Percentiles rank a stretch among this genome's conserved stretches.
Conservation (phyloP, 1,140 invertebrate genomes). For the Orussus abietinus region DNA sequence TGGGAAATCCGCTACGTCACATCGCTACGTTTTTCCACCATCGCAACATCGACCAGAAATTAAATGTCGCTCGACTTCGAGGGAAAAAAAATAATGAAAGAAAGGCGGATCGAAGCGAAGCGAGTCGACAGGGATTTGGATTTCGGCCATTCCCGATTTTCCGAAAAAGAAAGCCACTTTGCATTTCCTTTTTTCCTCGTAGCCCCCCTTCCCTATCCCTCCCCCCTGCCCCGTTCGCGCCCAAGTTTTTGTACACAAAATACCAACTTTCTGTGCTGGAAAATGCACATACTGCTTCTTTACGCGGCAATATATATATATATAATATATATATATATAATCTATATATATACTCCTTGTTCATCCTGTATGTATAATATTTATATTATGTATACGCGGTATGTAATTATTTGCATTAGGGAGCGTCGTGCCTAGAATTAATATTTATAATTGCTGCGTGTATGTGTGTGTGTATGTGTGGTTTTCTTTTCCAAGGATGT, state of each 20-base stretch:
- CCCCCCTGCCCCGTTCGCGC: too few species aligned
- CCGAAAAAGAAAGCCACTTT: neutral
- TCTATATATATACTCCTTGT: conserved; percentile 2
- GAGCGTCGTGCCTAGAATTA: conserved; percentile 30
- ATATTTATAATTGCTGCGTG: conserved; percentile 35
- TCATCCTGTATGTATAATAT: conserved; percentile 24
- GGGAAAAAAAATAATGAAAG: too few species aligned
- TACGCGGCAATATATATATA: conserved; percentile 15
- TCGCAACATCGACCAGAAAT: too few species aligned
- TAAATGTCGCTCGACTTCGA: too few species aligned
- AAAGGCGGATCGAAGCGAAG: too few species aligned
- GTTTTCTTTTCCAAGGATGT: too few species aligned
- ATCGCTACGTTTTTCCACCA: too few species aligned
- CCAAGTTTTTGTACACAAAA: conserved; percentile 49
- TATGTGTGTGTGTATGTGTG: conserved; percentile 27
- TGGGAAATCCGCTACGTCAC: too few species aligned
- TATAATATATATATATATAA: conserved; percentile 15
- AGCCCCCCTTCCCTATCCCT: too few species aligned
- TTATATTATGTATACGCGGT: conserved; percentile 36
- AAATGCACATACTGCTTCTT: conserved; percentile 35
- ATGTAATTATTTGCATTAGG: conserved; percentile 26
- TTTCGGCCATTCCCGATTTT: neutral
- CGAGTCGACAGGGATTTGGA: too few species aligned
- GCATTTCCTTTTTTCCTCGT: too few species aligned
- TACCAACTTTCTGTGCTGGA: conserved; percentile 43